These are phyloP conservation scores for Napeogenes sylphis DNA, from an alignment of 2,888 invertebrate species.

Conservation along the genomic window DNA sequence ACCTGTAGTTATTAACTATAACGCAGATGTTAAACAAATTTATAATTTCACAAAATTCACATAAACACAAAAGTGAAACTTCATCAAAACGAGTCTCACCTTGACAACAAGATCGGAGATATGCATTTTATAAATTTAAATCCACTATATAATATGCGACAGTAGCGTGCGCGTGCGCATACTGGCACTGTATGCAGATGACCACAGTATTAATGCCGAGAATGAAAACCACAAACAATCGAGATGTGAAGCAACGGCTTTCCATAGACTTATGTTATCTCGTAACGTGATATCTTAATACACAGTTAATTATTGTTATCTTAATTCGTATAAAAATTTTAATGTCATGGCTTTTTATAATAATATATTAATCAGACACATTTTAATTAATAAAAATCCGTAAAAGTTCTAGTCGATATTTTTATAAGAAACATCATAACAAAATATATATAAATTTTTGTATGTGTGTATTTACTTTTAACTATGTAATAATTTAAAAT, in stretches of 20 bases:
- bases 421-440: no score
- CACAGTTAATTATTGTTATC: constrained; percentile 12
- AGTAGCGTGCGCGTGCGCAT: constrained; percentile 23
- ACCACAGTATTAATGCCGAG: constrained; percentile 26
- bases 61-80: background rate
- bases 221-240: constrained; percentile 43
- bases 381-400: no score
- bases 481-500: no score
- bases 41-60: background rate
- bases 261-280: constrained; percentile 22
- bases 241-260: constrained; percentile 32
- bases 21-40: background rate
- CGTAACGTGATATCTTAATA: constrained; percentile 17
- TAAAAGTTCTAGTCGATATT: no score
- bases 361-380: no score
- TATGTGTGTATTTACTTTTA: no score
- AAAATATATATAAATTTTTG: no score
- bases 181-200: constrained; percentile 26
- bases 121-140: background rate
- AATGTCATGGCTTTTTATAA: no score
- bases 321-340: background rate
- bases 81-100: background rate
- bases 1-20: no score
- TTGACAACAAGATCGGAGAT: constrained; percentile 1
- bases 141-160: constrained; percentile 11